Base-by-base conservation (phyloP, 2,113 vertebrate genomes). In the Notiomystis cincta region DNA sequence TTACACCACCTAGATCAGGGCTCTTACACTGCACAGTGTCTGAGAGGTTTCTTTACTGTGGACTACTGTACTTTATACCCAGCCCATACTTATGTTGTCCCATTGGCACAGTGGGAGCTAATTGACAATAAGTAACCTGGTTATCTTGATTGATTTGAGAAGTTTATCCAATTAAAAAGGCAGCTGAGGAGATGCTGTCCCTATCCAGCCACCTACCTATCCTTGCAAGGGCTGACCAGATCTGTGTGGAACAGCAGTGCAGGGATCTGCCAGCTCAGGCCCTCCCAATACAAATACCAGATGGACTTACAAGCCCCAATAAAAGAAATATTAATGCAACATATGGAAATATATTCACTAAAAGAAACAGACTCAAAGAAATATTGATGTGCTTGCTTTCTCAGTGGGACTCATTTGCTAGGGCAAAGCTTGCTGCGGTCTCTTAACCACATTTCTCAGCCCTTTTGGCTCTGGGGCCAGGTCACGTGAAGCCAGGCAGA, bases 271-370 rank as follows among this genome's bases (percentile, higher is more conserved):
- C 90, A 92, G 67, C 79, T 92, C 79, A 71, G 80, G 58, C 45
- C 73, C 73, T 90, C 62, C 33, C 42, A 67, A 65, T 84, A 54
- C 90, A 72, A 91, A 70, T 73, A 90, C 79, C 90, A 95, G 92
- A 88, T 96, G 92, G 90, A 86, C 28, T 90, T 83, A 48, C 13
- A 73, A 86, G 48, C n/a, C 61, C n/a, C 37, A 88, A 42, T 86
- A 90, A 95, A 93, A 90, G 88, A 92, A 90, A 85, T 93, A 95
- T 92, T 92, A 79, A 86, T 89, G 56, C 51, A 95, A 78, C 89
- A 93, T 90, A 95, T 92, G 91, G 90, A 95, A 90, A 93, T 83
- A 81, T n/a, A 97, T 78, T 93, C 89, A 77, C 89, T 61, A 50
- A 80, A 96, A 92, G 56, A 95, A 92, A 87, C 56, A 54, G 50